Evolutionary conservation across 2,113 vertebrate species (phyloP).

Genomic region (Otolemur garnettii): DNA sequence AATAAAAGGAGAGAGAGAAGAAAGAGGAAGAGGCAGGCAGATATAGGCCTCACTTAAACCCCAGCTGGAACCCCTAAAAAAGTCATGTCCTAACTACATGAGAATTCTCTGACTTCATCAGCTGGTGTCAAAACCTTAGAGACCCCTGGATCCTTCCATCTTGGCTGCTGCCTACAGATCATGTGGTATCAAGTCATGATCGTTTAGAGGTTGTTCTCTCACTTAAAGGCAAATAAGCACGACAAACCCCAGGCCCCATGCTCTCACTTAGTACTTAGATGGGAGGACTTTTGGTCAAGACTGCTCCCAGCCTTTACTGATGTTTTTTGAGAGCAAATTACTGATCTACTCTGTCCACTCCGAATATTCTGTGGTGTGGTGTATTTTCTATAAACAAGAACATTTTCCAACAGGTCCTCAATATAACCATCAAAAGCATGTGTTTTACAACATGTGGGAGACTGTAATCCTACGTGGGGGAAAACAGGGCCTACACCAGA

Average conservation of each 20-base stretch:
- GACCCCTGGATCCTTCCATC: neutral
- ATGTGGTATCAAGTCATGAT: neutral
- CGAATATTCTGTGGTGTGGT: neutral
- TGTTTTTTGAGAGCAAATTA: constrained; percentile 14
- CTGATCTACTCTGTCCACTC: neutral
- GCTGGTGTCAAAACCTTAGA: neutral
- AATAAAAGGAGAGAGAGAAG: too few relatives aligned
- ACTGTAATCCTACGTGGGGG: neutral
- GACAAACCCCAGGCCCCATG: neutral
- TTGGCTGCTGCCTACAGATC: neutral
- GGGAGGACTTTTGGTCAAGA: neutral
- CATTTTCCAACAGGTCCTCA: neutral
- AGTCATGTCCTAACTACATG: neutral
- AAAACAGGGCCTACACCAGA: neutral
- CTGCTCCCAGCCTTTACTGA: neutral
- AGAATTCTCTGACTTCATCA: constrained; percentile 11
- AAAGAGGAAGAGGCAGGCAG: neutral
- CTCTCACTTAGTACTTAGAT: neutral
- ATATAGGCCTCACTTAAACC: neutral
- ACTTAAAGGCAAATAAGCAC: neutral
- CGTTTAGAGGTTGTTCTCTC: neutral
- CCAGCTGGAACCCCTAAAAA: neutral
- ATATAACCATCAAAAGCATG: neutral
- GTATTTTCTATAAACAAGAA: constrained; percentile 16
- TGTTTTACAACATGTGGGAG: neutral